Evolutionary conservation across 2,113 vertebrate species (phyloP).

Genomic region (Pollimyrus isidori): DNA sequence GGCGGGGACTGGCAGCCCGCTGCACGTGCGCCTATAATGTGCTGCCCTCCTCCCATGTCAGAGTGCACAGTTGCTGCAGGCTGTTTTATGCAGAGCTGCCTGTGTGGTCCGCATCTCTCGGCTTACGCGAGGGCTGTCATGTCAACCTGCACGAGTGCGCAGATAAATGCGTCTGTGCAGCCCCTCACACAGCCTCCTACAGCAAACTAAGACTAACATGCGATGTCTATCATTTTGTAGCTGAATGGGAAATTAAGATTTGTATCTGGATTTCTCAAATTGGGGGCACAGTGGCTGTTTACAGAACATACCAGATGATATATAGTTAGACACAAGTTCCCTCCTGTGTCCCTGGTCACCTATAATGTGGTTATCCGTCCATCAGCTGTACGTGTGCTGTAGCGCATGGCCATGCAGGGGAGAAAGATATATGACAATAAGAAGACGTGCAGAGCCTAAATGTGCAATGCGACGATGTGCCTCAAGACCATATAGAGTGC

Average conservation of each 20-base stretch:
- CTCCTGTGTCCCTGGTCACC: background rate
- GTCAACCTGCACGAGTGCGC: background rate
- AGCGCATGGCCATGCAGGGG: background rate
- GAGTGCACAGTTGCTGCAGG: background rate
- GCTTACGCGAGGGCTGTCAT: background rate
- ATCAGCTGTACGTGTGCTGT: background rate
- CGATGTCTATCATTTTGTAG: conserved; percentile 9
- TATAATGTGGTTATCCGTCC: background rate
- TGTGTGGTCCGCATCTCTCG: background rate
- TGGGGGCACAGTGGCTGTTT: conserved; percentile 10
- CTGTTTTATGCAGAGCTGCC: background rate
- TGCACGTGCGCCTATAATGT: background rate
- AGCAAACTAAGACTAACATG: background rate
- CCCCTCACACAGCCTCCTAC: background rate
- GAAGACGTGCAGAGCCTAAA: background rate
- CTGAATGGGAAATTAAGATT: conserved; percentile 20
- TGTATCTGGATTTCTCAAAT: background rate
- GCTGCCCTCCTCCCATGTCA: background rate
- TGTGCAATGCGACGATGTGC: background rate
- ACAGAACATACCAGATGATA: background rate
- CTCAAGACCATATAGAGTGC: background rate
- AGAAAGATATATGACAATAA: no score
- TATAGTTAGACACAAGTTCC: background rate
- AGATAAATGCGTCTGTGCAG: background rate
- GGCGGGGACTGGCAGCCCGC: background rate